Evolutionary conservation across 2,113 vertebrate species (phyloP).

Genomic region (Tachycineta bicolor): DNA sequence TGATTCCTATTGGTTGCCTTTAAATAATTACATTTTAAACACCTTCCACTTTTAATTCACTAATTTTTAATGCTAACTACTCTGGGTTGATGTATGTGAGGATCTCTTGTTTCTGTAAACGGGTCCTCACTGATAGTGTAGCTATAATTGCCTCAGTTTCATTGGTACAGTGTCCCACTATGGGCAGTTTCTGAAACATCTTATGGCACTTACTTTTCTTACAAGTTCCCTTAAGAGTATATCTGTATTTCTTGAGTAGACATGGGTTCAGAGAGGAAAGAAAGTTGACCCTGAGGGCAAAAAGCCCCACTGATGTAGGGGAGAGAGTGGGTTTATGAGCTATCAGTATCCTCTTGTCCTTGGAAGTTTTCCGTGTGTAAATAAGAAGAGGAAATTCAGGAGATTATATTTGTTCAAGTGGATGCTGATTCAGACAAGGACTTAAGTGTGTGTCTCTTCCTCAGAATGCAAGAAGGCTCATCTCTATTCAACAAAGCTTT

Average conservation of each 20-base stretch:
- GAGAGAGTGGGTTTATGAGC: background rate
- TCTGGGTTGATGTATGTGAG: background rate
- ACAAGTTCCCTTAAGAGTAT: background rate
- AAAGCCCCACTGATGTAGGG: background rate
- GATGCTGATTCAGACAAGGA: conserved; percentile 39
- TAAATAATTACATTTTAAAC: background rate
- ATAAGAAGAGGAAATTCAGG: background rate
- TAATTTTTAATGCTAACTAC: background rate
- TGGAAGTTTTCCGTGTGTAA: background rate
- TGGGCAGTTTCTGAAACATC: background rate
- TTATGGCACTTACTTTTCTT: background rate
- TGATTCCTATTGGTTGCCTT: background rate
- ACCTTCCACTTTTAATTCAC: background rate
- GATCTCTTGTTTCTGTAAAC: background rate
- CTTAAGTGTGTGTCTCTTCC: background rate
- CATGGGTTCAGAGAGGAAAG: background rate
- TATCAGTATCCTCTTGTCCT: background rate
- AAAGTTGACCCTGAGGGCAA: background rate
- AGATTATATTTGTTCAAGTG: conserved; percentile 47
- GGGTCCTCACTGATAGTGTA: background rate
- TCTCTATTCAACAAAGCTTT: conserved; percentile 34
- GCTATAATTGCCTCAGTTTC: background rate
- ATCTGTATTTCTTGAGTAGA: background rate
- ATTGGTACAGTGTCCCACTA: background rate
- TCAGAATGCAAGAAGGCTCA: background rate